These are phyloP conservation scores for Scaptomyza pallida DNA, from an alignment of 1,140 invertebrate species.

Conservation along the genomic window DNA sequence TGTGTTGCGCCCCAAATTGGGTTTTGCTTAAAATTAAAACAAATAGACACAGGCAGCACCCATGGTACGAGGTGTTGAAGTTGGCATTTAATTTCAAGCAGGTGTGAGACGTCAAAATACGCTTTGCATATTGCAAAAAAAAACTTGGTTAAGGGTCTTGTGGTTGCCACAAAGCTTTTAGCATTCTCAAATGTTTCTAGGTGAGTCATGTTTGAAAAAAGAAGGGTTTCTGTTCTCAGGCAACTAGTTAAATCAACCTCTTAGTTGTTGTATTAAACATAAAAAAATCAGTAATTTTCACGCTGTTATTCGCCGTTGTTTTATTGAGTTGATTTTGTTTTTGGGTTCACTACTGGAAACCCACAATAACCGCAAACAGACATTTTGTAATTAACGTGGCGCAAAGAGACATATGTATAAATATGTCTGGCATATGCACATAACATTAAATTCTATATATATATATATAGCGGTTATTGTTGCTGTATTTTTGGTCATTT, in stretches of 20 bases:
- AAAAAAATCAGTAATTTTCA: neutral
- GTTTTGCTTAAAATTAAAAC: conserved; percentile 66
- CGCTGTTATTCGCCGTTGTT: conserved; percentile 4
- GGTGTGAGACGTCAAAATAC: conserved; percentile 49
- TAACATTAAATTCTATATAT: conserved; percentile 9
- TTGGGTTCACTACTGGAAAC: neutral
- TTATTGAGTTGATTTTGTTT: conserved; percentile 4
- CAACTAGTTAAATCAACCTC: no score
- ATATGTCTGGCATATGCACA: conserved; percentile 16
- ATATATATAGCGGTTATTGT: conserved; percentile 23
- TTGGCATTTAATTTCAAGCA: conserved; percentile 64
- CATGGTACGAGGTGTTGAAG: conserved; percentile 51
- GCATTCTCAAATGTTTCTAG: no score
- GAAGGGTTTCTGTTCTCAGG: no score
- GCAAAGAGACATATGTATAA: conserved; percentile 19
- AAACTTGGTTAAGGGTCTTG: conserved; percentile 56
- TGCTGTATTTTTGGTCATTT: conserved; percentile 13
- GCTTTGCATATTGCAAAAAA: conserved; percentile 56
- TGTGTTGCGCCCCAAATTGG: conserved; percentile 24
- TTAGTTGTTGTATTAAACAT: neutral
- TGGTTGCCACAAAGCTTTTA: conserved; percentile 32
- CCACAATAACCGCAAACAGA: conserved; percentile 61
- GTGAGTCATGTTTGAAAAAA: conserved; percentile 22
- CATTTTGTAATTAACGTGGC: conserved; percentile 56
- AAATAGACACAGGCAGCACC: conserved; percentile 50